These are phyloP conservation scores for Todus mexicanus DNA, from an alignment of 2,797 vertebrate genomes.

Conservation along the genomic window DNA sequence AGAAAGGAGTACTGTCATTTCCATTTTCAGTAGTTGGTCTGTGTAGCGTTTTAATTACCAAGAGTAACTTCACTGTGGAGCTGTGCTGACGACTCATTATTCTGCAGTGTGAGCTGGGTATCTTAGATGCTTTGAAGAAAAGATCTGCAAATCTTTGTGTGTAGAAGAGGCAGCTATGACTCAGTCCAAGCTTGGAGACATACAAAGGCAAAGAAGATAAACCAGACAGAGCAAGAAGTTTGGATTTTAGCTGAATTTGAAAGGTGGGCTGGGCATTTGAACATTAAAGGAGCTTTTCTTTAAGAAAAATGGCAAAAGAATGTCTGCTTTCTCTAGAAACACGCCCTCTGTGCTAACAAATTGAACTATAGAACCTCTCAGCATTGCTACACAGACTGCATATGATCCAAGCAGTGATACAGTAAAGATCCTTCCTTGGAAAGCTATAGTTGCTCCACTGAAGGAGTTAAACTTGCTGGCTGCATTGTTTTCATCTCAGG, in stretches of 20 bases:
- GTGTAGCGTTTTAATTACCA: neutral
- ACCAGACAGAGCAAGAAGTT: neutral
- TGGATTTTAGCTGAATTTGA: neutral
- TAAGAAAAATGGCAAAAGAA: neutral
- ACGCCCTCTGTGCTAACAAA: neutral
- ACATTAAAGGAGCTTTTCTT: neutral
- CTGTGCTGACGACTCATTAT: neutral
- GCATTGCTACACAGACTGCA: neutral
- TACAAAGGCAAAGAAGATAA: neutral
- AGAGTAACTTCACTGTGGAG: neutral
- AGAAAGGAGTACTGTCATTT: neutral
- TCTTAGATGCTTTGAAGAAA: neutral
- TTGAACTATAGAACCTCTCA: neutral
- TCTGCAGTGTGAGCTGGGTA: neutral
- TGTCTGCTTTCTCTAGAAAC: neutral
- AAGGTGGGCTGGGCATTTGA: neutral
- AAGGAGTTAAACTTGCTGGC: neutral
- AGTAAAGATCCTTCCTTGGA: neutral
- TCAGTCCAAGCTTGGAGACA: neutral
- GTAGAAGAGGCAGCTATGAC: neutral
- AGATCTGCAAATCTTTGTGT: neutral
- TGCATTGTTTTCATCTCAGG: neutral
- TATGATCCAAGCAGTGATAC: neutral
- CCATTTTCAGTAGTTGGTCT: neutral
- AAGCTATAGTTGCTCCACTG: neutral